Base-by-base conservation (phyloP, 2,113 vertebrate genomes). In the Gallinago jamesoni region DNA sequence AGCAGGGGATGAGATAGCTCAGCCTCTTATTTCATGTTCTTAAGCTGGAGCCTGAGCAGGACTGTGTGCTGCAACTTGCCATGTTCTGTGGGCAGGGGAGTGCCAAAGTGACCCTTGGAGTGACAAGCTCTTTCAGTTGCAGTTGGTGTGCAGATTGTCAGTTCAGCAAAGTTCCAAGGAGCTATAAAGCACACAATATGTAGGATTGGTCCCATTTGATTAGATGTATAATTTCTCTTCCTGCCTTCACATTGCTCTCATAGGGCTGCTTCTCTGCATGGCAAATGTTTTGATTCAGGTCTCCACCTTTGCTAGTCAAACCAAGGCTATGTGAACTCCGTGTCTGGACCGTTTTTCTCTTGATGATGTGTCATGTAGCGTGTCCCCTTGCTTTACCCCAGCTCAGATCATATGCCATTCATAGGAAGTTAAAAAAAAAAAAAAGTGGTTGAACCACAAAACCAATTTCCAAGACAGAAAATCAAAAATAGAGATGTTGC, bases 401-500 rank as follows among this genome's bases (percentile, higher is more conserved):
- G 28, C 86, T 91, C 91, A 84, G 94, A 93, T 97, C 52, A 11
- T 85, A 82, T 94, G 94, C 97, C 96, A 91, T 78, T 96, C 95
- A 91, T 74, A 91, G 89, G 96, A 98, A 96, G 87, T 95, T 73
- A 28, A 93, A 95, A 95, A 89, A 94, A 97, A 95, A 97, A 92
- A n/a, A 3, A 23, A 56, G 96, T 97, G 98, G 97, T 93, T 81
- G 87, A 95, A 96, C 97, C 97, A 97, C 95, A 35, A 95, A 93
- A 94, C 70, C 92, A 41, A 95, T 94, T 97, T 98, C 97, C 95
- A 96, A 97, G 95, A 95, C 91, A 96, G 93, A 84, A 96, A 98
- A 95, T 97, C 87, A 97, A 96, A 98, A 97, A 96, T 97, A 97
- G 94, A 97, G 95, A 97, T 93, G 76, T 90, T 97, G 68, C 88